Base-by-base conservation (phyloP, 1,140 invertebrate species). In the Cyclargus thomasi region DNA sequence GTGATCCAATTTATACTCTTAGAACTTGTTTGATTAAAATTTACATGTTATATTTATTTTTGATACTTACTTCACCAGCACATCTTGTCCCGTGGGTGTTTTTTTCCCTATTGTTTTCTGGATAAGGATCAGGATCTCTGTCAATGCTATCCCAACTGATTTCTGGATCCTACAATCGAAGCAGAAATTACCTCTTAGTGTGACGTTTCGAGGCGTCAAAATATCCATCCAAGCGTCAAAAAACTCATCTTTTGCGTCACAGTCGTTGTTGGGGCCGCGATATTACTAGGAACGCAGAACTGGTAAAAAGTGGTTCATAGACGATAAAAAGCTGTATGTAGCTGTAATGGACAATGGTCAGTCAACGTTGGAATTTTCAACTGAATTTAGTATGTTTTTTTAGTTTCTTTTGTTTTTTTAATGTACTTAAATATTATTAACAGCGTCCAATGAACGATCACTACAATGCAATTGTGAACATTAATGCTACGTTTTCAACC, bases 71-170 rank as follows among this genome's bases (percentile, higher is more conserved):
- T 88, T 97, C 96, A 47, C 96, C 96, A 18, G 96, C 96, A 82
- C 96, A 97, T 71, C 95, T 92, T 1, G 96, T 97, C 0, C 96
- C 96, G 82, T 97, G 96, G 21, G 93, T 93, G 81, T 96, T 96
- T 62, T 85, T 87, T 67, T 91, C 88, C 16, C 83, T 70, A 67
- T 94, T 93, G 71, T 95, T 95, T 64, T 93, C 87, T 0, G 97
- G 97, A 53, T 93, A 92, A 0, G 97, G 96, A 85, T 97, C 96
- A 39, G 91, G 69, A 74, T 95, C 94, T 8, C 93, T 92, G 71
- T 95, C 94, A 81, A 97, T 97, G 29, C 96, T 93, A 81, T 98
- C 96, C 80, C 93, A 96, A 90, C 97, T 98, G 16, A 97, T 97
- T 64, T 93, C 90, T 3, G 95, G 91, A 90, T 97, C 96, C 95